Conservation (phyloP, 2,113 vertebrate species). For the Chamaetylas fuelleborni region DNA sequence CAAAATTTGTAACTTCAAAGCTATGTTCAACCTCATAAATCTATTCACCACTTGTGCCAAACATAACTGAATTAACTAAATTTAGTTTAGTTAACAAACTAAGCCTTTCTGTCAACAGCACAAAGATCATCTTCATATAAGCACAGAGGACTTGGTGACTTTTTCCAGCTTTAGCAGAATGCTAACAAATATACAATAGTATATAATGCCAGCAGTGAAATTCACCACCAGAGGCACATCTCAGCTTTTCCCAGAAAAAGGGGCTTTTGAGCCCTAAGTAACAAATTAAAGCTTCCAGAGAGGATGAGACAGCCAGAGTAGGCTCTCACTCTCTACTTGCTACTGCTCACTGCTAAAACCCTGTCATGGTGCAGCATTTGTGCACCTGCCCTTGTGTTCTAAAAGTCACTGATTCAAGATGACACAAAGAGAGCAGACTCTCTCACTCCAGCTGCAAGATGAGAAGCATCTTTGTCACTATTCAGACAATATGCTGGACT, state of each 20-base stretch:
- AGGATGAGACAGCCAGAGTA: neutral
- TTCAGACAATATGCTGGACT: neutral
- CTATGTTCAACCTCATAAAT: neutral
- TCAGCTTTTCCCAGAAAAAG: neutral
- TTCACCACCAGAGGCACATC: neutral
- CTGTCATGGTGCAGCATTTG: neutral
- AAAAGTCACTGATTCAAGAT: neutral
- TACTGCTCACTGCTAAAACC: neutral
- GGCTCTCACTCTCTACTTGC: neutral
- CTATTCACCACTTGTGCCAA: neutral
- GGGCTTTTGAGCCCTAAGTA: neutral
- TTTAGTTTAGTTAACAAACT: neutral
- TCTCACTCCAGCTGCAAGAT: neutral
- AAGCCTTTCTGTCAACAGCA: neutral
- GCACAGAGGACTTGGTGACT: neutral
- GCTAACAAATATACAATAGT: accelerated
- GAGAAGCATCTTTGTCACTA: neutral
- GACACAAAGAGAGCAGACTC: accelerated
- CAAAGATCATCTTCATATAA: neutral
- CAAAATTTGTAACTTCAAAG: neutral
- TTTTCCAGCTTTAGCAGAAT: neutral
- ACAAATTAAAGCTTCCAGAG: neutral
- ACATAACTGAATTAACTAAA: neutral
- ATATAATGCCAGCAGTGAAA: neutral
- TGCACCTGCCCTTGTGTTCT: too few relatives aligned